phyloP scores from a whole-genome alignment of 2,113 vertebrate species.

The Scartelaos histophorus region DNA sequence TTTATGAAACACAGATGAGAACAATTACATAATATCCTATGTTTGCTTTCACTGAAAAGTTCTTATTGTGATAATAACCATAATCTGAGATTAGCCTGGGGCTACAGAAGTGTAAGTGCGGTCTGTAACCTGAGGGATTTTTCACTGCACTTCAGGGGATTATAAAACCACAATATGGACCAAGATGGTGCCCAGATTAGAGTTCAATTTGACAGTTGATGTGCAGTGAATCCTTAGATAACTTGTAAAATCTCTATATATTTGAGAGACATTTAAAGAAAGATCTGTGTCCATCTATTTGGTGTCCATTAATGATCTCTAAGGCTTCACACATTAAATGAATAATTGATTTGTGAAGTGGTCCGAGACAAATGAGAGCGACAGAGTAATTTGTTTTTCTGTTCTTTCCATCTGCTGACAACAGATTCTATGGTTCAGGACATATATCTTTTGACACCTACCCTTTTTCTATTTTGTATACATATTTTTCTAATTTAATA shows the following conservation, averaged over 20 bases:
- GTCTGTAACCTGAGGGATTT: slow-evolving; percentile 60
- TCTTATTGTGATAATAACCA: slow-evolving; percentile 37
- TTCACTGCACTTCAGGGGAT: slow-evolving; percentile 54
- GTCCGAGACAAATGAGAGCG: slow-evolving; percentile 59
- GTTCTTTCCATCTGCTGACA: slow-evolving; percentile 64
- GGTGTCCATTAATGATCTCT: slow-evolving; percentile 53
- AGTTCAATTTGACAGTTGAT: background rate
- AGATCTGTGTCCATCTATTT: slow-evolving; percentile 28
- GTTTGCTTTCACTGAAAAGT: slow-evolving; percentile 44
- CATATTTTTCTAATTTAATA: background rate
- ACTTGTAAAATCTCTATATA: background rate
- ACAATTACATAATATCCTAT: slow-evolving; percentile 19
- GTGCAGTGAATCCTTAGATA: slow-evolving; percentile 7
- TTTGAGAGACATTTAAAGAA: background rate
- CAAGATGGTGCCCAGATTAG: slow-evolving; percentile 53
- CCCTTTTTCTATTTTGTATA: background rate
- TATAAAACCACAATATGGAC: slow-evolving; percentile 55
- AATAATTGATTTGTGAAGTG: slow-evolving; percentile 78
- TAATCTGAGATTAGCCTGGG: slow-evolving; percentile 74
- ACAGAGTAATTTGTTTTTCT: slow-evolving; percentile 72
- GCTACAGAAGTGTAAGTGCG: slow-evolving; percentile 65
- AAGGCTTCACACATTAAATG: slow-evolving; percentile 56
- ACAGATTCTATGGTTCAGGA: slow-evolving; percentile 35
- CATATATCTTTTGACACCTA: slow-evolving; percentile 10
- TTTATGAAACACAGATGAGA: background rate